These are phyloP conservation scores for Calliopsis andreniformis DNA, from an alignment of 1,140 invertebrate species.

Conservation along the genomic window DNA sequence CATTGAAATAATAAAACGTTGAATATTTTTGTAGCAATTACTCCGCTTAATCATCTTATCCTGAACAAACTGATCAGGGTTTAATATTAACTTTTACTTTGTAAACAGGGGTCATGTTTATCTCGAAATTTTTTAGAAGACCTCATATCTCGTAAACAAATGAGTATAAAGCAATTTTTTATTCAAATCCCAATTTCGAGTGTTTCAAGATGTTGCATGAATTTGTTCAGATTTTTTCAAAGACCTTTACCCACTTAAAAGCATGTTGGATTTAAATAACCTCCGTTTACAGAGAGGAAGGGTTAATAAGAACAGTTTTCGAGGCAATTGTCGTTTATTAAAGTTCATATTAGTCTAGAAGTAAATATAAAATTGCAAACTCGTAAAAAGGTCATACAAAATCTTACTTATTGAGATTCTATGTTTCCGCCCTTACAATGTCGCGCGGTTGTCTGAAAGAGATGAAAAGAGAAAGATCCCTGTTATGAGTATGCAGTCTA, in stretches of 20 bases:
- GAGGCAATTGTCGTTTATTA: conserved; percentile 55
- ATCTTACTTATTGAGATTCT: conserved; percentile 49
- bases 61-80: too few species aligned
- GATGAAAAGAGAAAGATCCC: conserved; percentile 40
- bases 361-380: conserved; percentile 70
- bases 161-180: too few species aligned
- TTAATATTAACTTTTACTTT: too few species aligned
- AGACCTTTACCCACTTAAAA: too few species aligned
- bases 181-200: too few species aligned
- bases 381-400: conserved; percentile 67
- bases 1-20: background rate
- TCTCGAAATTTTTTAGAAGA: too few species aligned
- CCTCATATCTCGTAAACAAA: background rate
- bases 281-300: too few species aligned
- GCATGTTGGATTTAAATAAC: too few species aligned
- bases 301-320: background rate
- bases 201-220: too few species aligned
- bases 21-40: background rate
- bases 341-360: conserved; percentile 58
- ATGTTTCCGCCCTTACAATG: conserved; percentile 30
- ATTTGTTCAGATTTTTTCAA: too few species aligned
- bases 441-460: conserved; percentile 12
- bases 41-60: background rate
- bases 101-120: too few species aligned
- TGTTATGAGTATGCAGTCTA: conserved; percentile 58